Base-by-base conservation (phyloP, 2,888 invertebrate genomes). In the Lithophane semibrunnea region DNA sequence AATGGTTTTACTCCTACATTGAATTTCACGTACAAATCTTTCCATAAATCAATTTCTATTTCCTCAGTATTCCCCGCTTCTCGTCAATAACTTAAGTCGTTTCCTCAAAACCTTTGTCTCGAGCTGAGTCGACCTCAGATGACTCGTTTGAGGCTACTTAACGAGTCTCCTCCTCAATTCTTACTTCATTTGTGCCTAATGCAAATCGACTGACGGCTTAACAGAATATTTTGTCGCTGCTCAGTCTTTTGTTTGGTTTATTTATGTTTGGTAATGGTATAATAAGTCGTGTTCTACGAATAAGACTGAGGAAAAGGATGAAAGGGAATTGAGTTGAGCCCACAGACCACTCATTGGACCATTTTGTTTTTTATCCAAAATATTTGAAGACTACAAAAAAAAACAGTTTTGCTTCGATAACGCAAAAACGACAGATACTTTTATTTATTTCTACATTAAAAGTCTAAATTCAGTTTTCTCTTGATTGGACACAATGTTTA, bases 91-190 rank as follows among this genome's bases (percentile, higher is more conserved):
- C 85, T 88, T 84, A 42, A 69, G 44, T 72, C 71, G 47, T 77
- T 37, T 58, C 49, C 47, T 71, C 66, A 24, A 64, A 84, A 85
- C 86, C 89, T 91, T 91, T 91, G 91, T 90, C 87, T 87, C 70
- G 80, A 18, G 73, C 85, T 82, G 88, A 89, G 88, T 87, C 88
- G 91, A 88, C 88, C 90, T 90, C 90, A 87, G 91, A 90, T 91
- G 91, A 91, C 92, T 93, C 93, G 93, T 93, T 92, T 91, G 91
- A 88, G 92, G 92, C 92, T 92, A 93, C 92, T 94, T 92, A 92
- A 90, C 89, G 88, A 91, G 90, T 90, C 91, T 69, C 77, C 75
- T 79, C 76, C 73, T 83, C 88, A 83, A 77, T 88, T 80, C 82
- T 84, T 83, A 81, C 88, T 86, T 88, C 91, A 86, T 90, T 89